Evolutionary conservation across 2,113 vertebrate genomes (phyloP).

Genomic region (Barbus barbus): DNA sequence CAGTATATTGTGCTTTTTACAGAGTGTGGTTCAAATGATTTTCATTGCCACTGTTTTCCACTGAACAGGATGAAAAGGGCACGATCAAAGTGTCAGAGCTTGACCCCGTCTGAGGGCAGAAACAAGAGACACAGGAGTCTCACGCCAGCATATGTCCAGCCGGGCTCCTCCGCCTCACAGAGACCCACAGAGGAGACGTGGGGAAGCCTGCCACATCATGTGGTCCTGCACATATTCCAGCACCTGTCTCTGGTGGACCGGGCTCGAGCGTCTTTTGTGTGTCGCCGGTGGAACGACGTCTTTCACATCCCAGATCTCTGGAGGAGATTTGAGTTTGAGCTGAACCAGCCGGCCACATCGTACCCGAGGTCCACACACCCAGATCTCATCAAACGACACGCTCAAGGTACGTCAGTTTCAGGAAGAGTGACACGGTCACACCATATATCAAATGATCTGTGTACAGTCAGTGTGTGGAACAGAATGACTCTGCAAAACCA

Average conservation of each 20-base stretch:
- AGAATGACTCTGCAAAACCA: too few relatives aligned
- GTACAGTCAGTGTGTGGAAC: too few relatives aligned
- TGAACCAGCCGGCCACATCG: conserved; percentile 86
- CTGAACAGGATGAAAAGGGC: conserved; percentile 80
- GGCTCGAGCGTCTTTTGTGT: conserved; percentile 84
- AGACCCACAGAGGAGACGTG: conserved; percentile 69
- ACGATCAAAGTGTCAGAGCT: conserved; percentile 67
- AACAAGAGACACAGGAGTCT: conserved; percentile 75
- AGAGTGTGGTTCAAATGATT: neutral
- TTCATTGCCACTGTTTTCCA: neutral
- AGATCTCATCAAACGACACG: conserved; percentile 88
- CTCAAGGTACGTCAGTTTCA: conserved; percentile 83
- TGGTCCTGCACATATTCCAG: conserved; percentile 83
- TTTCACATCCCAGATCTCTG: conserved; percentile 90
- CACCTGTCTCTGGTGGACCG: conserved; percentile 84
- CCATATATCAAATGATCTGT: too few relatives aligned
- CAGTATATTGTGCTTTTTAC: too few relatives aligned
- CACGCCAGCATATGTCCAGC: conserved; percentile 28
- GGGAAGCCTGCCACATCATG: conserved; percentile 81
- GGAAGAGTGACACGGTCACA: too few relatives aligned
- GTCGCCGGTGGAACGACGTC: conserved; percentile 85
- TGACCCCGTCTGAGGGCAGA: conserved; percentile 60
- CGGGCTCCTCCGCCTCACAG: conserved; percentile 34
- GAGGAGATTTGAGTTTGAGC: conserved; percentile 91
- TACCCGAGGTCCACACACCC: conserved; percentile 89